These are phyloP conservation scores for Sylvilagus bachmani DNA, from an alignment of 2,113 vertebrate genomes.

Conservation along the genomic window DNA sequence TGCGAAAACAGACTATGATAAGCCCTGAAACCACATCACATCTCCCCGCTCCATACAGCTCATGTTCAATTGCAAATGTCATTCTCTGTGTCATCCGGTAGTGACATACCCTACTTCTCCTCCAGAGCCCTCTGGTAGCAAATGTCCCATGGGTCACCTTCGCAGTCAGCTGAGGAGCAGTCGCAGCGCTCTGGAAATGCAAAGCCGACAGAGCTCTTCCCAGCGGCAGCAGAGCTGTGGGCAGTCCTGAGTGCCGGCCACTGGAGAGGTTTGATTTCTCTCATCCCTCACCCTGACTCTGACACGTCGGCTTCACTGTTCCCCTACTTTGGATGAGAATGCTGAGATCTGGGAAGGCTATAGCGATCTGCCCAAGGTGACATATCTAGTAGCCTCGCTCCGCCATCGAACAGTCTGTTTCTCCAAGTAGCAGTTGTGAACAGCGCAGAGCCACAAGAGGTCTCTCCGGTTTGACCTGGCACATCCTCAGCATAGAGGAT, in stretches of 20 bases:
- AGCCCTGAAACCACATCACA: constrained; percentile 33
- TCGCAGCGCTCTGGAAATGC: constrained; percentile 13
- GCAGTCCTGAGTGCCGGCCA: not conserved
- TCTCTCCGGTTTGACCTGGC: not conserved
- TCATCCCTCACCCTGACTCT: not conserved
- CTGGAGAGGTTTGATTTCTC: not conserved
- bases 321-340: constrained; percentile 19
- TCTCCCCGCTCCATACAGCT: not conserved
- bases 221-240: not conserved
- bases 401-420: not conserved
- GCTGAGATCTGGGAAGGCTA: not conserved
- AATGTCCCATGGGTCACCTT: constrained; percentile 60
- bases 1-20: not conserved
- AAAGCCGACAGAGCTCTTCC: constrained; percentile 52
- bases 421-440: not conserved
- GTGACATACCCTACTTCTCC: not conserved
- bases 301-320: not conserved
- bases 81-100: constrained; percentile 26
- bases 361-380: not conserved
- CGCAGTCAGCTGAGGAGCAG: constrained; percentile 35
- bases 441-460: not conserved
- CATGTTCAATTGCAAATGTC: constrained; percentile 35
- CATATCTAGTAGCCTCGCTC: not conserved
- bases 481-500: not conserved
- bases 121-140: constrained; percentile 58